These are phyloP conservation scores for Malthinus seriepunctatus DNA, from an alignment of 2,888 invertebrate genomes.

Conservation along the genomic window DNA sequence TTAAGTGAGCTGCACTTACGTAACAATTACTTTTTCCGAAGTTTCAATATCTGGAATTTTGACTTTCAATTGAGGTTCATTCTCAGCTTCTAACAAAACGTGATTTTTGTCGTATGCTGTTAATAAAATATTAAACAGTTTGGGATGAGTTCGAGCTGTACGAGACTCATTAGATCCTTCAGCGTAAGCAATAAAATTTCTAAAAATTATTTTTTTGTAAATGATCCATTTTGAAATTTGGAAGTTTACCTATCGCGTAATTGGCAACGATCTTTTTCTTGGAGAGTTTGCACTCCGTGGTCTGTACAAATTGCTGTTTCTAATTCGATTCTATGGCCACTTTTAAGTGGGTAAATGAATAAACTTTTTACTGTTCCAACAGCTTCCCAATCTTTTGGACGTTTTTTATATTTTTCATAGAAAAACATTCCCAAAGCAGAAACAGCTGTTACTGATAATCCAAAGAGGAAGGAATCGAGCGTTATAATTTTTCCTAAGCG, in stretches of 20 bases:
- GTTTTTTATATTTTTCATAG: conserved; percentile 39
- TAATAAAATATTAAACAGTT: conserved; percentile 54
- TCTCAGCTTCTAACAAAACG: conserved; percentile 55
- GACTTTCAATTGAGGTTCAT: conserved; percentile 54
- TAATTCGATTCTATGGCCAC: conserved; percentile 48
- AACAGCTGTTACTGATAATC: conserved; percentile 35
- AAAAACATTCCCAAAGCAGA: conserved; percentile 36
- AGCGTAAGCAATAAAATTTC: conserved; percentile 47
- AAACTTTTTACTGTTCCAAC: conserved; percentile 47
- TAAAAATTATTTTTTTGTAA: neutral
- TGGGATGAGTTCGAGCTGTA: conserved; percentile 55
- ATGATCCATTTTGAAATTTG: neutral
- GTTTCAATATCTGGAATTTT: conserved; percentile 46
- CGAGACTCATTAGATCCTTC: conserved; percentile 51
- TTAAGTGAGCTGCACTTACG: neutral
- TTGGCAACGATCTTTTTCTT: conserved; percentile 38
- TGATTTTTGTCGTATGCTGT: conserved; percentile 49
- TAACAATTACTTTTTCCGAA: conserved; percentile 28
- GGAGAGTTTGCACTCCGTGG: conserved; percentile 43
- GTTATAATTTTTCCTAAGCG: neutral
- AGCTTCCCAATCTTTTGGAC: conserved; percentile 44
- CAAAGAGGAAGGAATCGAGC: conserved; percentile 13
- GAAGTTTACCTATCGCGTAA: conserved; percentile 44
- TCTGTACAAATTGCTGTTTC: conserved; percentile 44
- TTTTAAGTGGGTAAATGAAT: conserved; percentile 51